Percentiles rank a stretch among this genome's conserved stretches.
Evolutionary conservation across 2,888 invertebrate species (phyloP).

Genomic region (Pilophorus perplexus): DNA sequence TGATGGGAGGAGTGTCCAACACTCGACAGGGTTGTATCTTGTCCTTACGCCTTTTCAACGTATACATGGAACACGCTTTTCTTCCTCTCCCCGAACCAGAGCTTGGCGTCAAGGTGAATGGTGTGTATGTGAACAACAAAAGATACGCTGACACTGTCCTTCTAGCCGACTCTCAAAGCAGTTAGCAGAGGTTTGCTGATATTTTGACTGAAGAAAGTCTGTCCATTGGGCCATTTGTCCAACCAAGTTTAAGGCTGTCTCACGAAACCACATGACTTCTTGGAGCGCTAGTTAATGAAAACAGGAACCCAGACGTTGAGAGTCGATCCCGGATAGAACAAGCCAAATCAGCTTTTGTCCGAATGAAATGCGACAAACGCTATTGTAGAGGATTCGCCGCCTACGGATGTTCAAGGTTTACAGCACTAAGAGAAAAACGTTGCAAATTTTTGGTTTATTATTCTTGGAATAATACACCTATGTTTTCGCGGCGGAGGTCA

Average conservation of each 20-base stretch:
- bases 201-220: not conserved
- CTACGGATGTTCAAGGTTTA: no score
- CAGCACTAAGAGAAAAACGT: no score
- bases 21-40: not conserved
- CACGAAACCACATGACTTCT: not conserved
- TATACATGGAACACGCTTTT: not conserved
- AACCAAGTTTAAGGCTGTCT: not conserved
- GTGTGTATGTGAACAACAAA: no score
- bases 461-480: no score
- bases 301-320: not conserved
- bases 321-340: not conserved
- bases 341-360: not conserved
- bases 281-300: not conserved
- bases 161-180: not conserved
- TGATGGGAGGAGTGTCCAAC: not conserved
- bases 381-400: no score
- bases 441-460: no score
- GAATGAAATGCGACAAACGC: no score
- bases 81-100: not conserved
- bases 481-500: no score
- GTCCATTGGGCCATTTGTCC: not conserved
- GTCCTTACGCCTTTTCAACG: not conserved
- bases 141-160: not conserved
- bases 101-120: no score
- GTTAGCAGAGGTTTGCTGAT: not conserved